A percentile compares a stretch with the other conserved stretches of the same genome.
phyloP scores from a whole-genome alignment of 2,113 vertebrate genomes.

The Hydropotes inermis region DNA sequence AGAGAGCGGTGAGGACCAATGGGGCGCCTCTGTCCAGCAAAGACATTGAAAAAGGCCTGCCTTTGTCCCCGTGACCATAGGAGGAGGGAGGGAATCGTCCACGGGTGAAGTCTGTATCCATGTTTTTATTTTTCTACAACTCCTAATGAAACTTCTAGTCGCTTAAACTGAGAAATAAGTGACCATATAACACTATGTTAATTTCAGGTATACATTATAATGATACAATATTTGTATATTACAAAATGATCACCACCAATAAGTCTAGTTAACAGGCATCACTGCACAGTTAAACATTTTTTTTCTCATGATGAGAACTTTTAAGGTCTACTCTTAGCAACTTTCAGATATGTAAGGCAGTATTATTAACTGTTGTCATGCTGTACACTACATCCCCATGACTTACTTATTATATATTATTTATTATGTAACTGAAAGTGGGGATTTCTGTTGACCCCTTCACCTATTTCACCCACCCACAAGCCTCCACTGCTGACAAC shows the following conservation, averaged over 20 bases:
- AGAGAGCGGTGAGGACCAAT: neutral
- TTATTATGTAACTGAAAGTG: neutral
- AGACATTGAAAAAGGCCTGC: neutral
- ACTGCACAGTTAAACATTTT: neutral
- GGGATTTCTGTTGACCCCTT: neutral
- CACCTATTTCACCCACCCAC: neutral
- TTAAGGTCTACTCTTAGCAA: neutral
- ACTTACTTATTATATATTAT: neutral
- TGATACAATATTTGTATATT: neutral
- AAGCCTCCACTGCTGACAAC: neutral
- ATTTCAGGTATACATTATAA: neutral
- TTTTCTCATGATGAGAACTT: neutral
- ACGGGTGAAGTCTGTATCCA: too few species aligned
- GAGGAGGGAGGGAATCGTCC: neutral
- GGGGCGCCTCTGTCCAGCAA: neutral
- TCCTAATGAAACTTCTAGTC: neutral
- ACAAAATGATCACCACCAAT: neutral
- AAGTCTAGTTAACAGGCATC: neutral
- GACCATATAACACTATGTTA: neutral
- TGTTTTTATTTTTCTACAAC: neutral
- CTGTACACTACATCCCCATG: too few species aligned
- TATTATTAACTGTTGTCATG: neutral
- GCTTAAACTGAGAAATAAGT: neutral
- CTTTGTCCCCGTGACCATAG: fast-evolving
- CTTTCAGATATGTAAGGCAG: neutral